These are phyloP conservation scores for Dynastes maya DNA, from an alignment of 2,888 invertebrate species.

Conservation along the genomic window DNA sequence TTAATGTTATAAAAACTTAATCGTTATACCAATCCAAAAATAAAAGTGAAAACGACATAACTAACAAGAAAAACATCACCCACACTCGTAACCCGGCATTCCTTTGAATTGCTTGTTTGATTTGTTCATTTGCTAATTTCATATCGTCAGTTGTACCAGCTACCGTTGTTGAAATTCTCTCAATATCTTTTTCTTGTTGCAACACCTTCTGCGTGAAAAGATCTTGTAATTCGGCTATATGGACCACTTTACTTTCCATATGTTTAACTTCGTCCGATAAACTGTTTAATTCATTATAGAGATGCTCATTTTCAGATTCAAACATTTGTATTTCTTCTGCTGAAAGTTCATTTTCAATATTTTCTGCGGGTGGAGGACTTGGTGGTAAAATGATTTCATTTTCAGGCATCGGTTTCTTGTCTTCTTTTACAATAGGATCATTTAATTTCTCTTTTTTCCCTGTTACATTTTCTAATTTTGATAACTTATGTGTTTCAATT, in stretches of 20 bases:
- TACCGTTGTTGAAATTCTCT: conserved; percentile 90
- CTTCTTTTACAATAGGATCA: conserved; percentile 20
- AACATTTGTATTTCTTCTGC: conserved; percentile 94
- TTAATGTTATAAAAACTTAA: conserved; percentile 65
- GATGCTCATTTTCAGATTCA: conserved; percentile 90
- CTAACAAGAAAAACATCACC: conserved; percentile 94
- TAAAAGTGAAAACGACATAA: conserved; percentile 95
- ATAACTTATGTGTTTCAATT: conserved; percentile 86
- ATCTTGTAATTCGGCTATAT: conserved; percentile 96
- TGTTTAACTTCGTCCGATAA: conserved; percentile 92
- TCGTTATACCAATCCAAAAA: conserved; percentile 99
- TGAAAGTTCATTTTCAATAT: conserved; percentile 80
- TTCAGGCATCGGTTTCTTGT: conserved; percentile 49
- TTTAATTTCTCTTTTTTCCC: conserved; percentile 8
- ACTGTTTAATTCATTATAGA: conserved; percentile 90
- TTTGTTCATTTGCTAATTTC: conserved; percentile 96
- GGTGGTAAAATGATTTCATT: conserved; percentile 53
- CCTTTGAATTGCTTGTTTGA: conserved; percentile 96
- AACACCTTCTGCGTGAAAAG: conserved; percentile 96
- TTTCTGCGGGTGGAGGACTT: conserved; percentile 62
- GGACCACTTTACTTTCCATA: conserved; percentile 93
- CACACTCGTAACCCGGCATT: conserved; percentile 96
- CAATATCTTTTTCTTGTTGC: conserved; percentile 95
- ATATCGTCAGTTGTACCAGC: conserved; percentile 96
- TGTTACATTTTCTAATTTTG: conserved; percentile 75